phyloP scores from a whole-genome alignment of 1,140 invertebrate species.

The Magallana ariakensis region DNA sequence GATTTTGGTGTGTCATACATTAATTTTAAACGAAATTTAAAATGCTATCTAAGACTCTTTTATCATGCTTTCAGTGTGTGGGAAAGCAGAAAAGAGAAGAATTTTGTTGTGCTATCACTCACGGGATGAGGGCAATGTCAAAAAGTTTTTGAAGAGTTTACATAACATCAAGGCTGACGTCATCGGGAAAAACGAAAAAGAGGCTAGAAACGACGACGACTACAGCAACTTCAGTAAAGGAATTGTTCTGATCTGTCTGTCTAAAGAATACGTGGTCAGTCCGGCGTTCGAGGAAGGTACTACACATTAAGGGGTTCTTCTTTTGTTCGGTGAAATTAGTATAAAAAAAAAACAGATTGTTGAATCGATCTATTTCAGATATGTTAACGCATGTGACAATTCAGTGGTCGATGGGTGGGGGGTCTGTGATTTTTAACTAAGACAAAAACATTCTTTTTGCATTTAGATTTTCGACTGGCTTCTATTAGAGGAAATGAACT shows the following conservation, averaged over 20 bases:
- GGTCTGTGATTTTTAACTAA: no score
- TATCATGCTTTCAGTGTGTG: background rate
- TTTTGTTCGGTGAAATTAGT: no score
- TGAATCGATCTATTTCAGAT: no score
- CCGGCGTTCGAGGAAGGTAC: background rate
- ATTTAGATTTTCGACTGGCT: background rate
- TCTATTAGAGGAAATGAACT: background rate
- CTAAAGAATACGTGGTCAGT: background rate
- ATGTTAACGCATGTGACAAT: no score
- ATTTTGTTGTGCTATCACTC: constrained; percentile 1
- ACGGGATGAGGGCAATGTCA: background rate
- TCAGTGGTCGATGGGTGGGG: no score
- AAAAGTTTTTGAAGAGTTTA: background rate
- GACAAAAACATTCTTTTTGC: no score
- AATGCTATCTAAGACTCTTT: no score
- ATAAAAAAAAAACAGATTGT: no score
- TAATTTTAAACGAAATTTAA: no score
- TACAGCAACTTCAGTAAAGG: background rate
- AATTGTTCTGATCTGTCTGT: background rate
- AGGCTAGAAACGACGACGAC: background rate
- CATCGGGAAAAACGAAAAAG: background rate
- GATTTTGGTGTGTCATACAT: no score
- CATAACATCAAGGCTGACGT: constrained; percentile 7
- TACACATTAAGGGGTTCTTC: no score
- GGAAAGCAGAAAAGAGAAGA: constrained; percentile 18